A percentile compares a stretch with the other conserved stretches of the same genome.
Evolutionary conservation across 37 sponge, comb jelly and placozoan species (phyloP).

Genomic region (Agelas oroides): DNA sequence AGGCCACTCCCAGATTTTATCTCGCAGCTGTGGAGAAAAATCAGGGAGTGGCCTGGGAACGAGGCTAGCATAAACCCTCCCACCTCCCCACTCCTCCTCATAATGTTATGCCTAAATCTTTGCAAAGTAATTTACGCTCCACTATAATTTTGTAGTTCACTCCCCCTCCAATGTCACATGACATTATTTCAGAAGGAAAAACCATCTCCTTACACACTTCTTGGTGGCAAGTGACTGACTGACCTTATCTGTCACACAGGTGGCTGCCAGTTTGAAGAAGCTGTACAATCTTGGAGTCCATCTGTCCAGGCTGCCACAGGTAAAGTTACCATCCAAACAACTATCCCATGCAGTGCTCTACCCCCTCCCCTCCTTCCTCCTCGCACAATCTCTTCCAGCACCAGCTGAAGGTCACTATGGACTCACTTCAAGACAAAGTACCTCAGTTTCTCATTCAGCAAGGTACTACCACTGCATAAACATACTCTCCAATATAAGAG

Average conservation of each 20-base stretch:
- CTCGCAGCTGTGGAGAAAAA: too few species aligned
- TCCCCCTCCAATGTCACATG: too few species aligned
- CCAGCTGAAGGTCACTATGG: constrained; percentile 69
- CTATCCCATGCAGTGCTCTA: constrained; percentile 8
- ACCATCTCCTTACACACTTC: too few species aligned
- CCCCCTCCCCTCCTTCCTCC: neutral
- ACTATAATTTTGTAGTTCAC: too few species aligned
- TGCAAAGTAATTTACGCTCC: too few species aligned
- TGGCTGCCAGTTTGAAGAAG: constrained; percentile 40
- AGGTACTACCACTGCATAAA: constrained; percentile 26
- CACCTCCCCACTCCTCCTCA: neutral
- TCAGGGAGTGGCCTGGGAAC: too few species aligned
- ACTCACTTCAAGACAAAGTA: constrained; percentile 47
- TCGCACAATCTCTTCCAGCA: constrained; percentile 41
- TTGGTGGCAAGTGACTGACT: too few species aligned
- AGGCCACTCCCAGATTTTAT: too few species aligned
- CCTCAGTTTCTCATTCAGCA: constrained; percentile 69
- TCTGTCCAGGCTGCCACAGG: constrained; percentile 64
- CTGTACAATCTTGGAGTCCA: constrained; percentile 75
- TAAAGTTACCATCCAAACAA: neutral
- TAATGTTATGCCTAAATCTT: neutral
- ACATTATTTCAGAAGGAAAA: too few species aligned
- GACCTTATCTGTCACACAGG: constrained; percentile 42
- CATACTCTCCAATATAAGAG: neutral
- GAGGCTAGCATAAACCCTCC: too few species aligned